Conservation (phyloP, 2,888 invertebrate species). For the Trissolcus japonicus region DNA sequence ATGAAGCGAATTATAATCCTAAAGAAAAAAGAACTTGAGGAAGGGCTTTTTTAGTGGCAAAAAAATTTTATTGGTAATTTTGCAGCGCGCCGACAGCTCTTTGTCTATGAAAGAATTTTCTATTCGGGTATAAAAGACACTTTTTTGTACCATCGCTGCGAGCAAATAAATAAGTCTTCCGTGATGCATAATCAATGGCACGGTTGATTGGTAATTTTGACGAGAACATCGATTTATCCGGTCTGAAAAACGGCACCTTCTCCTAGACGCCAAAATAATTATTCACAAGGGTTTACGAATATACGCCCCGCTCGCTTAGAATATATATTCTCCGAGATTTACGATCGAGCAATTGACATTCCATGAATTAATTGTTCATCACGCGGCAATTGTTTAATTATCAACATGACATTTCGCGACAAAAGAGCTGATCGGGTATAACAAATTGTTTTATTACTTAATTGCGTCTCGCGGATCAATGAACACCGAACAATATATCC, state of each 20-base stretch:
- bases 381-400: background rate
- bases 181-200: conserved; percentile 34
- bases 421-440: too few relatives aligned
- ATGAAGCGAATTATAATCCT: background rate
- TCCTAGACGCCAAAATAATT: conserved; percentile 11
- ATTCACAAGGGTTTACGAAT: conserved; percentile 21
- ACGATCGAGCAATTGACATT: conserved; percentile 1
- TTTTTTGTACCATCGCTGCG: conserved; percentile 10
- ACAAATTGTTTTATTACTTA: too few relatives aligned
- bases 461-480: too few relatives aligned
- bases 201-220: conserved; percentile 32
- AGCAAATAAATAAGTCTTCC: conserved; percentile 31
- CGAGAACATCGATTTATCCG: conserved; percentile 33
- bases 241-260: conserved; percentile 4
- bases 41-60: conserved; percentile 4
- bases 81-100: background rate
- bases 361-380: conserved; percentile 10
- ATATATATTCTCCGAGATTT: background rate
- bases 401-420: background rate
- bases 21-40: background rate
- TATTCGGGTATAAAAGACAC: conserved; percentile 21
- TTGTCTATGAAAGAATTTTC: conserved; percentile 31
- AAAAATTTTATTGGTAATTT: background rate
- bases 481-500: too few relatives aligned
- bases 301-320: conserved; percentile 1